These are phyloP conservation scores for Aporophyla lueneburgensis DNA, from an alignment of 2,888 invertebrate species.

Conservation along the genomic window DNA sequence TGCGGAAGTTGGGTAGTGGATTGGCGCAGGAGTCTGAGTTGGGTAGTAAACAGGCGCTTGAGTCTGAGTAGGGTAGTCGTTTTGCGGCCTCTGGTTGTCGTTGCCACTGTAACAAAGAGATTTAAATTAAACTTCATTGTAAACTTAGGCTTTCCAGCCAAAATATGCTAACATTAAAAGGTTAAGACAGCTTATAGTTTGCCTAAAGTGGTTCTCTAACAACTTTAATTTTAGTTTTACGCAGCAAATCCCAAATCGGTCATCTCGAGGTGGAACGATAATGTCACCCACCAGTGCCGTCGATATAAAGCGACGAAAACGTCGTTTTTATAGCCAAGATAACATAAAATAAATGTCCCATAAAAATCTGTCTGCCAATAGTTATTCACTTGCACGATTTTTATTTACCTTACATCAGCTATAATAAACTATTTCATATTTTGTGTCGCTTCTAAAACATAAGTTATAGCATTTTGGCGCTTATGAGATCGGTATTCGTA, in stretches of 20 bases:
- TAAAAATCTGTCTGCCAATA: constrained; percentile 48
- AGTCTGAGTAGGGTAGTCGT: constrained; percentile 48
- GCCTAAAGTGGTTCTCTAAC: neutral
- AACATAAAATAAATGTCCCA: constrained; percentile 40
- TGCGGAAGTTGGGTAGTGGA: constrained; percentile 77
- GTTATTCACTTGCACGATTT: constrained; percentile 34
- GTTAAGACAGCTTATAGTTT: neutral
- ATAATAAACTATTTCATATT: constrained; percentile 18
- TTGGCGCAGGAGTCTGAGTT: constrained; percentile 31
- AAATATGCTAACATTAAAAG: neutral
- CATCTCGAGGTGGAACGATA: constrained; percentile 44
- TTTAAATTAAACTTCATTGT: constrained; percentile 2
- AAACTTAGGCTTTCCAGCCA: neutral
- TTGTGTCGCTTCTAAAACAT: constrained; percentile 13
- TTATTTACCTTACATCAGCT: constrained; percentile 45
- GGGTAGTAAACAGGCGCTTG: constrained; percentile 70
- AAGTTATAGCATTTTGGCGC: neutral
- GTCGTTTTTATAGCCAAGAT: constrained; percentile 47
- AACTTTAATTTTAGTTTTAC: constrained; percentile 10
- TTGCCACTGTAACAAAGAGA: constrained; percentile 53
- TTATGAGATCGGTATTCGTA: neutral
- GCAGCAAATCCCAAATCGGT: constrained; percentile 38
- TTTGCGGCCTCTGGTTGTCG: constrained; percentile 7
- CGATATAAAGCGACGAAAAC: constrained; percentile 30
- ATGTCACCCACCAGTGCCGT: constrained; percentile 38